These are phyloP conservation scores for Bhutanitis thaidina DNA, from an alignment of 2,888 invertebrate genomes.

Conservation along the genomic window DNA sequence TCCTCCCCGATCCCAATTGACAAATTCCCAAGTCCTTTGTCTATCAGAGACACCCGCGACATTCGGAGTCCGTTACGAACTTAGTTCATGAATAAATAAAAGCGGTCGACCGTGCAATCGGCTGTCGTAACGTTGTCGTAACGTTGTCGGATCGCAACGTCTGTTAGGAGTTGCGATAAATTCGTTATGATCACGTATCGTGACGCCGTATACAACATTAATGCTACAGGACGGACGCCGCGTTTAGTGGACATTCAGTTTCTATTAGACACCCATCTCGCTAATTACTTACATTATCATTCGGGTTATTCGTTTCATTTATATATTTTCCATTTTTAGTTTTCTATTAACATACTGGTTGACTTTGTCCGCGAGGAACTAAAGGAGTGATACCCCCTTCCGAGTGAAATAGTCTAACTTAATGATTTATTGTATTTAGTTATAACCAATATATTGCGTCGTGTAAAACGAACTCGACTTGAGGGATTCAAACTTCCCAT, in stretches of 20 bases:
- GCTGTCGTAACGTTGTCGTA: neutral
- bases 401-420: no score
- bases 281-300: neutral
- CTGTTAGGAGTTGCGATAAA: conserved; percentile 7
- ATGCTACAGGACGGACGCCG: neutral
- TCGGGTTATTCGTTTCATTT: neutral
- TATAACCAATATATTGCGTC: no score
- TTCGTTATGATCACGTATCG: conserved; percentile 3
- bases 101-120: neutral
- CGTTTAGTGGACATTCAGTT: conserved; percentile 1
- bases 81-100: conserved; percentile 8
- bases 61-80: conserved; percentile 4
- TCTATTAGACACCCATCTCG: neutral
- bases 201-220: conserved; percentile 4
- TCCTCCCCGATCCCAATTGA: neutral
- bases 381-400: no score
- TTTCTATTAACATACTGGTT: no score
- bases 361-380: no score
- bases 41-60: neutral
- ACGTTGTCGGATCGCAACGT: neutral
- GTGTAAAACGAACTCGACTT: no score
- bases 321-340: neutral
- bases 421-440: no score
- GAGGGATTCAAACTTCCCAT: no score
- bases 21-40: conserved; percentile 4